phyloP scores from a whole-genome alignment of 1,140 invertebrate genomes.

The Drosophila orena region DNA sequence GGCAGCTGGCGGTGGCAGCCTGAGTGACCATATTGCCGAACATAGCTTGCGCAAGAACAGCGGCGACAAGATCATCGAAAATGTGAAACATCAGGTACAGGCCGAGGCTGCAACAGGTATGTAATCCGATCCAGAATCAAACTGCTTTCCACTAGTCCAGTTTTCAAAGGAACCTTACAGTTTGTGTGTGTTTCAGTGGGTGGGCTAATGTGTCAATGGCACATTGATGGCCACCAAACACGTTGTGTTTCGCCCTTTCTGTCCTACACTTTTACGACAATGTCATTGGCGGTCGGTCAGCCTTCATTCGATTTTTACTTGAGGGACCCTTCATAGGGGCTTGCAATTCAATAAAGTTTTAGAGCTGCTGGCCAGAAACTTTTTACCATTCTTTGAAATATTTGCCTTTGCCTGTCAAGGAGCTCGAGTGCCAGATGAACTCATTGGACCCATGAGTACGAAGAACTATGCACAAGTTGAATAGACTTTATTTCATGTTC shows the following conservation, averaged over 20 bases:
- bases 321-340: slow-evolving; percentile 4
- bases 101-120: slow-evolving; percentile 82
- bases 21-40: slow-evolving; percentile 70
- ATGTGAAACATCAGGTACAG: slow-evolving; percentile 81
- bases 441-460: not conserved
- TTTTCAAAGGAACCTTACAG: not conserved
- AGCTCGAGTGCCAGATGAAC: slow-evolving; percentile 15
- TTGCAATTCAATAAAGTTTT: slow-evolving; percentile 32
- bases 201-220: no score
- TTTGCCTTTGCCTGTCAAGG: slow-evolving; percentile 4
- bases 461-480: slow-evolving; percentile 40
- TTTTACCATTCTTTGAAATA: slow-evolving; percentile 36
- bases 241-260: slow-evolving; percentile 1
- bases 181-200: not conserved
- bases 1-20: slow-evolving; percentile 25
- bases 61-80: slow-evolving; percentile 78
- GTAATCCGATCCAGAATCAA: slow-evolving; percentile 16
- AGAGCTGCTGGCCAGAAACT: slow-evolving; percentile 15
- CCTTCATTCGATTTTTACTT: not conserved
- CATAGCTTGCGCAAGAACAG: slow-evolving; percentile 64
- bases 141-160: not conserved
- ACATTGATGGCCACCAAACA: slow-evolving; percentile 5
- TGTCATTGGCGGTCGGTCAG: not conserved
- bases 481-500: slow-evolving; percentile 10
- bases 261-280: not conserved